Evolutionary conservation across 2,888 invertebrate genomes (phyloP).

Genomic region (Drosophila planitibia): DNA sequence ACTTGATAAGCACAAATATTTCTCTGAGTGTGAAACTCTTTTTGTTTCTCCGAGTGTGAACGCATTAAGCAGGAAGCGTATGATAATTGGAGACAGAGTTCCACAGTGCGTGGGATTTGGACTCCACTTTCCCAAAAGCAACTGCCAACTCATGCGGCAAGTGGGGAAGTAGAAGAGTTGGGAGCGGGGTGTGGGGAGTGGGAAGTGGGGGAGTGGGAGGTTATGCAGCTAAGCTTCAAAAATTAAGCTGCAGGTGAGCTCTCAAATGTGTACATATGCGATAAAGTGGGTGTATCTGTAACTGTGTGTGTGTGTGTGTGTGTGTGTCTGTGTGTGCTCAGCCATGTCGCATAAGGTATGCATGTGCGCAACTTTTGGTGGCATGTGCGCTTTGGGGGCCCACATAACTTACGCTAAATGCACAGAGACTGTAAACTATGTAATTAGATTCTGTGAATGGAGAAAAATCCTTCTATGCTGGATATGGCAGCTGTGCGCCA

Average conservation of each 20-base stretch:
- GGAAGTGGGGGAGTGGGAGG: constrained; percentile 54
- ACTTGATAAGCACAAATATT: background rate
- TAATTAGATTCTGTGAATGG: constrained; percentile 72
- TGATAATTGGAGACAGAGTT: constrained; percentile 48
- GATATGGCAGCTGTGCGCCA: constrained; percentile 38
- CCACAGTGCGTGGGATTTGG: constrained; percentile 66
- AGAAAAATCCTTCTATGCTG: constrained; percentile 41
- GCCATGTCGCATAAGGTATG: constrained; percentile 54
- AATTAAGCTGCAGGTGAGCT: constrained; percentile 55
- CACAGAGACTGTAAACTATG: constrained; percentile 58
- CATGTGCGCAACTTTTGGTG: constrained; percentile 46
- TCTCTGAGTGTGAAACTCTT: background rate
- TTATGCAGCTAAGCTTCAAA: constrained; percentile 62
- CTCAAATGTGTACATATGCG: constrained; percentile 1
- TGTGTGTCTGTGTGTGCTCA: constrained; percentile 43
- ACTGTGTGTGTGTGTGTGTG: constrained; percentile 1
- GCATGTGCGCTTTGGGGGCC: constrained; percentile 31
- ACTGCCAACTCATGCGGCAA: constrained; percentile 71
- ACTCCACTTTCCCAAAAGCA: constrained; percentile 60
- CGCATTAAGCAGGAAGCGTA: constrained; percentile 67
- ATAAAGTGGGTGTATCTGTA: constrained; percentile 7
- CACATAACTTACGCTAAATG: constrained; percentile 76
- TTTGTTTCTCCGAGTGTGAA: constrained; percentile 17
- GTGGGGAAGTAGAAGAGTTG: background rate
- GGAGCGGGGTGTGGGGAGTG: background rate